Percentiles rank a stretch among this genome's conserved stretches.
Evolutionary conservation across 2,888 invertebrate species (phyloP).

Genomic region (Torymus auratus): DNA sequence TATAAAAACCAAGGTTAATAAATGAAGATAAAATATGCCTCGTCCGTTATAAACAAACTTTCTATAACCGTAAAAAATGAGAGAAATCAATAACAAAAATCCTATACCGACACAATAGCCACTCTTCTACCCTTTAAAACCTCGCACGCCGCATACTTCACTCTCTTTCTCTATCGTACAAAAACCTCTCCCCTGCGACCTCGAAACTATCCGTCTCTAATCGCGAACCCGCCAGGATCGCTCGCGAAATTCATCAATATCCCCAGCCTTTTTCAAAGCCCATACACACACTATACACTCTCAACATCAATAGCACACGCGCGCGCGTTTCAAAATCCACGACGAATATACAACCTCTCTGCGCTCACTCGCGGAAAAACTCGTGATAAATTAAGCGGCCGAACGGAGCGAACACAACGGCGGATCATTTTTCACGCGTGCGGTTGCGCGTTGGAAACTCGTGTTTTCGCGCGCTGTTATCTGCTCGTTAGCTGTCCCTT

Average conservation of each 20-base stretch:
- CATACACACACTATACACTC: not conserved
- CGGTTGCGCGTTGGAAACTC: constrained; percentile 8
- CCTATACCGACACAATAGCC: too few species aligned
- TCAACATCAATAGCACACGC: constrained; percentile 17
- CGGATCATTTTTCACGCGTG: constrained; percentile 47
- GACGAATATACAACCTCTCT: constrained; percentile 7
- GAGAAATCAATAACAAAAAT: too few species aligned
- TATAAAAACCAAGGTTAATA: too few species aligned
- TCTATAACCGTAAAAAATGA: too few species aligned
- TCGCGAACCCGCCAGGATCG: too few species aligned
- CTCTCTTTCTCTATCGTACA: too few species aligned
- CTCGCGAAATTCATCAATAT: constrained; percentile 26
- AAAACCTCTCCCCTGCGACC: not conserved
- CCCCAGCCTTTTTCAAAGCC: constrained; percentile 3
- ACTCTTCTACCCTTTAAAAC: too few species aligned
- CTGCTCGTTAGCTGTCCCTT: constrained; percentile 37
- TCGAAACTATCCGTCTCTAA: too few species aligned
- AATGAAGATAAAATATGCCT: too few species aligned
- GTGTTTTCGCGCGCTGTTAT: constrained; percentile 48
- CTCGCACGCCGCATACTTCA: too few species aligned
- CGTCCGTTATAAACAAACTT: too few species aligned
- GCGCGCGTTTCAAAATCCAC: constrained; percentile 32
- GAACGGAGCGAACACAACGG: constrained; percentile 27
- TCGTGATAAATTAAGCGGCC: constrained; percentile 40
- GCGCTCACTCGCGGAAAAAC: not conserved